Base-by-base conservation (phyloP, 2,888 invertebrate species). In the Drosophila paranaensis region DNA sequence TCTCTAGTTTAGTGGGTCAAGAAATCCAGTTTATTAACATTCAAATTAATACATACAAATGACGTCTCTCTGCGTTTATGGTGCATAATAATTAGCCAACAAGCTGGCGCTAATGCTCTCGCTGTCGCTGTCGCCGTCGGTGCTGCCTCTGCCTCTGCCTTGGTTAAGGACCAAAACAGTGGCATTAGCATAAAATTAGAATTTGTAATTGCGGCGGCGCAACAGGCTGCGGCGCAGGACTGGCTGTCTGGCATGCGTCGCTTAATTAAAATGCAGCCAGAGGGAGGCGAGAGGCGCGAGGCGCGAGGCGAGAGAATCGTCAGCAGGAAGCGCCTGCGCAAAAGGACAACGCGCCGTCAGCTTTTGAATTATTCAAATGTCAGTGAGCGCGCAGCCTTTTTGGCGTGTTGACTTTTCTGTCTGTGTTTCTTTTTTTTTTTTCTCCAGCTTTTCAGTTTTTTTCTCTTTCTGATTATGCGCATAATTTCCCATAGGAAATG, bases 111-210 rank as follows among this genome's bases (percentile, higher is more conserved):
- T 80, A 86, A 81, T 74, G 62, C 56, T 40, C 55, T 50, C 27
- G 27, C 27, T 1, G n/a, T 43, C 16, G 55, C 45, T 16, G 53
- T 43, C 43, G 48, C 37, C 11, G 8, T 16, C 11, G 27, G 20
- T 6, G n/a, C 40, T 51, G 43, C n/a, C 8, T 30, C 13, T 37
- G 50, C 50, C 46, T 37, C 56, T 27, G 27, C 53, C 56, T 58
- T 66, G 50, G 70, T 56, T 68, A 77, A 81, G 87, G 82, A 82
- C 72, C 74, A 77, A 74, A 67, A 69, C 70, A 76, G 72, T 68
- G 77, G 83, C 78, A 88, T 91, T 91, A 91, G 89, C 91, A 91
- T 91, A 90, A 90, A 81, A 91, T 91, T 91, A 91, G 91, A 91
- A 91, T 91, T 91, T 91, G 89, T 91, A 91, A 91, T 91, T 91